Base-by-base conservation (phyloP, 2,888 invertebrate genomes). In the Chrysolina americana region DNA sequence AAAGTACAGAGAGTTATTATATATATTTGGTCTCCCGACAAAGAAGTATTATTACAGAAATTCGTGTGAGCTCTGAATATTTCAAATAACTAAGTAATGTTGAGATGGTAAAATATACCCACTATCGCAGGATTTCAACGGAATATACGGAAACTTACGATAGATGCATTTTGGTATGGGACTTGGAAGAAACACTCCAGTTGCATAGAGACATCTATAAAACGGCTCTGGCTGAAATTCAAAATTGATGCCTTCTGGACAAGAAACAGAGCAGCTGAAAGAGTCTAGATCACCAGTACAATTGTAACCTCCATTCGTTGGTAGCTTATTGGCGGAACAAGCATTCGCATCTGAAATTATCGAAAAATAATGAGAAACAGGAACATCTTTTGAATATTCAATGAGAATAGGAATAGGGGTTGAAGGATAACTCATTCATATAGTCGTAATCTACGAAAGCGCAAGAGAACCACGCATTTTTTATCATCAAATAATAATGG, bases 271-370 rank as follows among this genome's bases (percentile, higher is more conserved):
- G 85, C 96, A 96, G 5, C 89, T 90, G 78, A 93, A 91, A 41
- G 88, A 86, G 48, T 92, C 90, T 8, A 87, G 89, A 80, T 92
- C 90, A 1, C 92, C 93, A 0, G 89, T 89, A 84, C 96, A 96
- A 48, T 91, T 91, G 87, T 93, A 94, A 19, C 91, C 93, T 15
- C 95, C 96, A 87, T 95, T 95, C 86, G 95, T 95, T 0, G 90
- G 90, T 5, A 95, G 85, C 77, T 92, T 92, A 23, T 90, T 89
- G 1, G 91, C 87, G 78, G 90, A 90, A 79, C 94, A 94, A 0
- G 87, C 90, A 65, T 90, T 90, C 11, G 89, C 88, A 65, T 90
- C 94, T 94, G 81, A 6, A 86, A 85, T 75, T 44, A 5, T 36
- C 36, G 6, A 36, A 8, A 36, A 4, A 36, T 6, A 36, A 36